Evolutionary conservation across 2,113 vertebrate genomes (phyloP).

Genomic region (Xenopus borealis): DNA sequence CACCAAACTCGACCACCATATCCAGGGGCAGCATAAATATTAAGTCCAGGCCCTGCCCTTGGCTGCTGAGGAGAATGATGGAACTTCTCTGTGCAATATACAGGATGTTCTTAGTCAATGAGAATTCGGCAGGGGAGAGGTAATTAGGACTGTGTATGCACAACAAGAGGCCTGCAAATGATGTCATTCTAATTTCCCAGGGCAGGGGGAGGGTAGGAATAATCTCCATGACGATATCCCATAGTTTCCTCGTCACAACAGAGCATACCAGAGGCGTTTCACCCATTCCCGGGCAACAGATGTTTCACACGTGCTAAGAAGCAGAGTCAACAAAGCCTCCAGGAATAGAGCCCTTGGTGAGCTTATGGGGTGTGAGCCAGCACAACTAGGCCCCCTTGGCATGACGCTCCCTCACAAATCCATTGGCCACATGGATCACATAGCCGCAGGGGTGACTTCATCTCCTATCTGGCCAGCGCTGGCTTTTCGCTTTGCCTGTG

Average conservation of each 20-base stretch:
- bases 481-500: slow-evolving; percentile 40
- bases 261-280: slow-evolving; percentile 44
- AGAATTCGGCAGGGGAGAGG: neutral
- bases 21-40: no score
- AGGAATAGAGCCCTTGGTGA: slow-evolving; percentile 39
- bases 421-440: slow-evolving; percentile 44
- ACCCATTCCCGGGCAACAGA: slow-evolving; percentile 46
- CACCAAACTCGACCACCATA: no score
- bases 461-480: slow-evolving; percentile 28
- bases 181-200: slow-evolving; percentile 43
- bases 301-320: slow-evolving; percentile 44
- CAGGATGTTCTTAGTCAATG: neutral
- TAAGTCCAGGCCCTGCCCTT: no score
- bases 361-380: slow-evolving; percentile 42
- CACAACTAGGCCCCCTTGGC: slow-evolving; percentile 24
- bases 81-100: no score
- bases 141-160: slow-evolving; percentile 5
- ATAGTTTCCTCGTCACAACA: slow-evolving; percentile 46
- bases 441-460: slow-evolving; percentile 42
- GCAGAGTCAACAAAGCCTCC: slow-evolving; percentile 41
- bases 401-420: slow-evolving; percentile 33
- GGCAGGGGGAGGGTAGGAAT: slow-evolving; percentile 29
- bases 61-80: no score
- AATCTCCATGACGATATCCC: slow-evolving; percentile 45
- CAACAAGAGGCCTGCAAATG: slow-evolving; percentile 7